Percentiles rank a stretch among this genome's conserved stretches.
phyloP scores from a whole-genome alignment of 1,140 invertebrate genomes.

The Brachionus rubens region DNA sequence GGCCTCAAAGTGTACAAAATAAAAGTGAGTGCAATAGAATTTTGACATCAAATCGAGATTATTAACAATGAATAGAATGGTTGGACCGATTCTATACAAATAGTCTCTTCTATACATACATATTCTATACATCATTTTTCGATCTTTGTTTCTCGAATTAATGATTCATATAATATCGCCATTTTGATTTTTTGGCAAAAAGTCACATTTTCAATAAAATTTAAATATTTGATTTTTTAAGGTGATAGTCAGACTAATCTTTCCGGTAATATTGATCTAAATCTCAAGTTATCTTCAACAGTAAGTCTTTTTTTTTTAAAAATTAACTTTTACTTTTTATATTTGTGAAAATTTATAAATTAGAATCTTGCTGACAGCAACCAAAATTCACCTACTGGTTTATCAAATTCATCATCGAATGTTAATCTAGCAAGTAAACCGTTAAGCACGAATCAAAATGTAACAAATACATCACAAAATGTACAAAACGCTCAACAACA shows the following conservation, averaged over 20 bases:
- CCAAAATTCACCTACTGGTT: not conserved
- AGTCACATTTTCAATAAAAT: not conserved
- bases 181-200: not conserved
- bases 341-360: not conserved
- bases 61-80: no score
- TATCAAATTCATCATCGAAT: not conserved
- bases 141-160: no score
- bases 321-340: not conserved
- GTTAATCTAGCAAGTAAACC: not conserved
- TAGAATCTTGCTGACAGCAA: not conserved
- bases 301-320: not conserved
- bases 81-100: no score
- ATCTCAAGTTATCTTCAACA: slow-evolving; percentile 46
- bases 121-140: no score
- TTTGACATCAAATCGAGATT: no score
- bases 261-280: not conserved
- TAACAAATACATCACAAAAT: slow-evolving; percentile 24
- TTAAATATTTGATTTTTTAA: not conserved
- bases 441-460: not conserved
- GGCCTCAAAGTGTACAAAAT: slow-evolving; percentile 60
- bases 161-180: no score
- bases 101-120: no score
- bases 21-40: no score
- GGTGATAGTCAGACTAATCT: slow-evolving; percentile 31
- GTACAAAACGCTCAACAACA: not conserved